Conservation (phyloP, 1,140 invertebrate genomes). For the Calliopsis andreniformis region DNA sequence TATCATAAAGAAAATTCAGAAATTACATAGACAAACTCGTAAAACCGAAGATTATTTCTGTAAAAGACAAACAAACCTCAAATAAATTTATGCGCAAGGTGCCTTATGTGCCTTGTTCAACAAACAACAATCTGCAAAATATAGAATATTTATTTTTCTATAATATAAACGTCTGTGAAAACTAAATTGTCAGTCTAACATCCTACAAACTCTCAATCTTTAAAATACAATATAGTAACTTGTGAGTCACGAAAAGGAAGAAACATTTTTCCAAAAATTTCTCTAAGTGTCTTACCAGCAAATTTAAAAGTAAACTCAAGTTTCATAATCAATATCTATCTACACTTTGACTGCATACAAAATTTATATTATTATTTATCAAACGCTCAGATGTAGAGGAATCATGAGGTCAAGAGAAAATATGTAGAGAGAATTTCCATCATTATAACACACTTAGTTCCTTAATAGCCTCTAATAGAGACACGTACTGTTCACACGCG, state of each 20-base stretch:
- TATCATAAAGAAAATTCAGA: no score
- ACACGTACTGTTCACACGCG: conserved; percentile 17
- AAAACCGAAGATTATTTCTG: no score
- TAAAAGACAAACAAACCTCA: no score
- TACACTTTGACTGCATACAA: neutral
- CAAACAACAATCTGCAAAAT: neutral
- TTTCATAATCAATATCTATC: no score
- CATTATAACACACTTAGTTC: conserved; percentile 31
- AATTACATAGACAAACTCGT: no score
- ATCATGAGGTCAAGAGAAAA: neutral
- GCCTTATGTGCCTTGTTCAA: neutral
- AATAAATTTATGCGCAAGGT: neutral
- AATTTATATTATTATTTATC: neutral
- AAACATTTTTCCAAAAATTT: no score
- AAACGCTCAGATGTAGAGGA: neutral
- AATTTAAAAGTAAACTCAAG: no score
- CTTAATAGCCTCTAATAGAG: conserved; percentile 49
- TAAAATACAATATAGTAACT: no score
- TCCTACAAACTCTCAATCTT: no score
- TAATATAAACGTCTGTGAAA: neutral
- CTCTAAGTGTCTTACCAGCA: no score
- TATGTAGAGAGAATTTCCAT: conserved; percentile 13
- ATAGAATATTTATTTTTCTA: neutral
- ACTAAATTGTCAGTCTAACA: no score
- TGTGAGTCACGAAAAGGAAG: no score